These are phyloP conservation scores for Alethe diademata DNA, from an alignment of 2,113 vertebrate species.

Conservation along the genomic window DNA sequence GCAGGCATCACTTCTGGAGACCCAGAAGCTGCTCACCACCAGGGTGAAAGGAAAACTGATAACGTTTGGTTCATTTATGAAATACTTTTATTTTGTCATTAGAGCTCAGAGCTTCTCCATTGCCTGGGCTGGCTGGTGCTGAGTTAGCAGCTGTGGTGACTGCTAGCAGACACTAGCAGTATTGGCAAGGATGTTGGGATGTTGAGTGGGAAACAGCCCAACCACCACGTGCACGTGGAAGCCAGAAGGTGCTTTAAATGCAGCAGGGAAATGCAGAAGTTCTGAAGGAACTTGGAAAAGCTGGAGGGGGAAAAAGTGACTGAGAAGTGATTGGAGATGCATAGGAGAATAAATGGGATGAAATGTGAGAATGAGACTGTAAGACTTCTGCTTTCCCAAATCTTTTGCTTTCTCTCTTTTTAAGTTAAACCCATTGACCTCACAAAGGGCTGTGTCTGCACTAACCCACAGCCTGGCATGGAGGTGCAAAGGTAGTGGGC, in stretches of 20 bases:
- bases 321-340: neutral
- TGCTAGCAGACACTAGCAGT: neutral
- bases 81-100: neutral
- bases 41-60: neutral
- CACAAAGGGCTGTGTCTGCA: neutral
- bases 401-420: neutral
- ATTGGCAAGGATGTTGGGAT: neutral
- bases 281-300: neutral
- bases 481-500: neutral
- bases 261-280: neutral
- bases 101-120: neutral
- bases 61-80: neutral
- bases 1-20: neutral
- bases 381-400: neutral
- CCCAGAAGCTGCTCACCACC: neutral
- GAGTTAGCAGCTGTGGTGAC: neutral
- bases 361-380: neutral
- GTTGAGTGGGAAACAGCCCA: neutral
- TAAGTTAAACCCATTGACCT: neutral
- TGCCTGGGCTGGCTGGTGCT: neutral
- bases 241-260: neutral
- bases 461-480: neutral
- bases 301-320: neutral
- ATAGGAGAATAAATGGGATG: neutral
- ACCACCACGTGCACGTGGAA: fast-evolving